phyloP scores from a whole-genome alignment of 2,888 invertebrate species.

The Leucophora obtusa region DNA sequence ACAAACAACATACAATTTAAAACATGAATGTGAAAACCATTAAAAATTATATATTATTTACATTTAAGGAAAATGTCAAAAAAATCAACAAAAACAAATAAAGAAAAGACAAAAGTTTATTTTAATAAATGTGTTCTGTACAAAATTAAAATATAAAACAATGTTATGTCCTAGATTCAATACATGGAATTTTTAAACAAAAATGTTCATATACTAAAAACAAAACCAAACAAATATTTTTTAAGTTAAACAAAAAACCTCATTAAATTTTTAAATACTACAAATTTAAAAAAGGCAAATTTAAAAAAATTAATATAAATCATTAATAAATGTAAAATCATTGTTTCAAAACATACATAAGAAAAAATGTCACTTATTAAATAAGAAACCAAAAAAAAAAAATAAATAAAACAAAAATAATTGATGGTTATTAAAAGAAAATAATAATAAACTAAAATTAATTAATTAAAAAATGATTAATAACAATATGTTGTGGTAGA shows the following conservation, averaged over 20 bases:
- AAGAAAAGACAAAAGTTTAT: conserved; percentile 43
- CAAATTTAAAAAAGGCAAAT: conserved; percentile 61
- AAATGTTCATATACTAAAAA: conserved; percentile 23
- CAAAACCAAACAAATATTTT: conserved; percentile 34
- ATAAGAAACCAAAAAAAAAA: no score
- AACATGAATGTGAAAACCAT: conserved; percentile 48
- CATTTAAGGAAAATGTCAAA: conserved; percentile 31
- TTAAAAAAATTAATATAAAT: conserved; percentile 62
- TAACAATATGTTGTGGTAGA: conserved; percentile 75
- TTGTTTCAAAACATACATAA: conserved; percentile 62
- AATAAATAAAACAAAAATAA: conserved; percentile 49
- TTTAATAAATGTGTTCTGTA: conserved; percentile 63
- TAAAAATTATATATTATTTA: conserved; percentile 36
- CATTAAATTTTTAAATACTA: conserved; percentile 63
- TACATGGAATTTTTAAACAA: conserved; percentile 57
- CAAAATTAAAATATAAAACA: conserved; percentile 36
- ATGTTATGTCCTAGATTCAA: conserved; percentile 58
- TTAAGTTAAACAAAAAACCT: conserved; percentile 69
- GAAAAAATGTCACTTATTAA: conserved; percentile 58
- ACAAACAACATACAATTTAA: conserved; percentile 53
- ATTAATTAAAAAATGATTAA: conserved; percentile 59
- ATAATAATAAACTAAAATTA: conserved; percentile 22
- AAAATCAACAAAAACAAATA: conserved; percentile 19
- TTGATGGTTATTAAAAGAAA: conserved; percentile 50
- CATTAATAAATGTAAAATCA: conserved; percentile 63